Conservation (phyloP, 1,140 invertebrate genomes). For the Homalodisca vitripennis region DNA sequence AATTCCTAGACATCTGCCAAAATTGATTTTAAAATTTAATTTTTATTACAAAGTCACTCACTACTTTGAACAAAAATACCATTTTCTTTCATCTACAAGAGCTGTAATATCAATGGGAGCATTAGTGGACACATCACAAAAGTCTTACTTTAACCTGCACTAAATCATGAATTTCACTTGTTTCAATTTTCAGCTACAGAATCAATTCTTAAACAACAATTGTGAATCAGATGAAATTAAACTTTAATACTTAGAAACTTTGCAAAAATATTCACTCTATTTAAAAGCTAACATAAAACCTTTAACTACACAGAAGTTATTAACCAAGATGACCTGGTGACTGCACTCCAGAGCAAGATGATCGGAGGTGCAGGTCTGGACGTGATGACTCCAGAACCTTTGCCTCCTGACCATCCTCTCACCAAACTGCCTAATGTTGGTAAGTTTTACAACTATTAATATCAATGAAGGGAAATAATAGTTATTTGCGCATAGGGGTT, state of each 20-base stretch:
- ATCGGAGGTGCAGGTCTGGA: slow-evolving; percentile 88
- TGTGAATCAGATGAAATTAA: neutral
- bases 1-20: no score
- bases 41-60: no score
- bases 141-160: neutral
- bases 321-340: slow-evolving; percentile 71
- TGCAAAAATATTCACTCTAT: no score
- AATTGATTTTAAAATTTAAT: no score
- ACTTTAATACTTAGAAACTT: no score
- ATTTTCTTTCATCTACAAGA: no score
- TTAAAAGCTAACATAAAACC: no score
- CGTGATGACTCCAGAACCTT: slow-evolving; percentile 85
- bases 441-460: slow-evolving; percentile 46
- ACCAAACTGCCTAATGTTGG: slow-evolving; percentile 75
- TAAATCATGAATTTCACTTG: neutral
- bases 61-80: no score
- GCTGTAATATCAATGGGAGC: no score
- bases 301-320: slow-evolving; percentile 55
- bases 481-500: no score
- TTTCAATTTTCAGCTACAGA: neutral
- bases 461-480: no score
- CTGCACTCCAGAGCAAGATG: slow-evolving; percentile 64
- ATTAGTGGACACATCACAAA: neutral
- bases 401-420: slow-evolving; percentile 73
- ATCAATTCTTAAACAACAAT: neutral